phyloP scores from a whole-genome alignment of 2,797 vertebrate genomes.

The Pangasius sanitwongsei region DNA sequence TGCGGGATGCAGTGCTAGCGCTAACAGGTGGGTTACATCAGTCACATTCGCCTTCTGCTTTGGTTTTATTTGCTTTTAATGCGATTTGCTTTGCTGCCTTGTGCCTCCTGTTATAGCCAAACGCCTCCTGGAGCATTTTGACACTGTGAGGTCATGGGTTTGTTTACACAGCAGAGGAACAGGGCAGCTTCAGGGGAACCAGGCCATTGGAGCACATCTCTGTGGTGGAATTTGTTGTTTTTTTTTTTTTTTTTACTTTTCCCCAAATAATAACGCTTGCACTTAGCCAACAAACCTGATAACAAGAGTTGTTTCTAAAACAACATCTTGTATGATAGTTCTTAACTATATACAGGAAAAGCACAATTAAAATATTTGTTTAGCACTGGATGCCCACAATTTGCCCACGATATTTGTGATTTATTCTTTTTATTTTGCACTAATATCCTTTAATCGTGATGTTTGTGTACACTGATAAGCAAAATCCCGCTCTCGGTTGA shows the following conservation, averaged over 20 bases:
- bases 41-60: not conserved
- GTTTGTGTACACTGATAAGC: not conserved
- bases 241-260: not conserved
- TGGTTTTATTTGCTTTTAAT: not conserved
- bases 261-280: not conserved
- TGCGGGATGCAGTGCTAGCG: conserved; percentile 10
- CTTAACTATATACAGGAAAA: not conserved
- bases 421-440: not conserved
- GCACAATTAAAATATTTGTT: too few relatives aligned
- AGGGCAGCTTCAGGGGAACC: not conserved
- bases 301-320: not conserved
- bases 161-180: conserved; percentile 15
- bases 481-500: not conserved
- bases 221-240: not conserved
- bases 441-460: not conserved
- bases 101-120: not conserved
- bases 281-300: not conserved
- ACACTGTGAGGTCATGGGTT: not conserved
- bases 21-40: conserved; percentile 34
- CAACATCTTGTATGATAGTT: not conserved
- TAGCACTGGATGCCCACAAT: not conserved
- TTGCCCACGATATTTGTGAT: not conserved
- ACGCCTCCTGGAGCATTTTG: not conserved
- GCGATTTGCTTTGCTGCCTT: not conserved
- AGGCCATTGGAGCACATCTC: not conserved